A percentile compares a stretch with the other conserved stretches of the same genome.
Conservation (phyloP, 2,113 vertebrate genomes). For the Scomber japonicus region DNA sequence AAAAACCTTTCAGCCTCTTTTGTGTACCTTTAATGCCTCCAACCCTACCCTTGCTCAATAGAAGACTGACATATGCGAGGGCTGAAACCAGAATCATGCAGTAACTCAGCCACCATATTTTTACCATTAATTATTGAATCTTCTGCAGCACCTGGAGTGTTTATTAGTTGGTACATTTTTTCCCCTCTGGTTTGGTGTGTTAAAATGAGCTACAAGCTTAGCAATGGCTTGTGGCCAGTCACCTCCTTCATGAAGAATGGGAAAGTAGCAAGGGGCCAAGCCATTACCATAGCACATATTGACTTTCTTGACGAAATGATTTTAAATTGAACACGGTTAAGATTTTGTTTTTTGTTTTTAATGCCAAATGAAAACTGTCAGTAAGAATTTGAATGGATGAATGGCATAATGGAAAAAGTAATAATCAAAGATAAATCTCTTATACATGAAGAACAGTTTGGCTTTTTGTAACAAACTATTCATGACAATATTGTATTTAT, state of each 20-base stretch:
- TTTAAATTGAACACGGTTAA: slow-evolving; percentile 38
- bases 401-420: not conserved
- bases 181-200: slow-evolving; percentile 41
- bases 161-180: slow-evolving; percentile 66
- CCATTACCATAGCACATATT: slow-evolving; percentile 58
- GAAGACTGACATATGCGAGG: too few species aligned
- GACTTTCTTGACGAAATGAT: slow-evolving; percentile 57
- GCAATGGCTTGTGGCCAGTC: slow-evolving; percentile 52
- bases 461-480: not conserved
- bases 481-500: slow-evolving; percentile 8
- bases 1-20: too few species aligned
- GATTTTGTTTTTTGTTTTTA: not conserved
- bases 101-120: too few species aligned
- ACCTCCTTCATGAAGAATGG: slow-evolving; percentile 51
- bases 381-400: not conserved
- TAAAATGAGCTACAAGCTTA: slow-evolving; percentile 66
- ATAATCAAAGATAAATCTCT: not conserved
- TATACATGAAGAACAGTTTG: not conserved
- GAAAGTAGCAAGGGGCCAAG: slow-evolving; percentile 45
- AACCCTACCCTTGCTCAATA: too few species aligned
- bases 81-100: too few species aligned
- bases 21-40: too few species aligned
- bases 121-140: slow-evolving; percentile 46
- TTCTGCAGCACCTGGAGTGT: slow-evolving; percentile 43
- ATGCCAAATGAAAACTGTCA: slow-evolving; percentile 18